Conservation (phyloP, 2,113 vertebrate species). For the Salvelinus namaycush region DNA sequence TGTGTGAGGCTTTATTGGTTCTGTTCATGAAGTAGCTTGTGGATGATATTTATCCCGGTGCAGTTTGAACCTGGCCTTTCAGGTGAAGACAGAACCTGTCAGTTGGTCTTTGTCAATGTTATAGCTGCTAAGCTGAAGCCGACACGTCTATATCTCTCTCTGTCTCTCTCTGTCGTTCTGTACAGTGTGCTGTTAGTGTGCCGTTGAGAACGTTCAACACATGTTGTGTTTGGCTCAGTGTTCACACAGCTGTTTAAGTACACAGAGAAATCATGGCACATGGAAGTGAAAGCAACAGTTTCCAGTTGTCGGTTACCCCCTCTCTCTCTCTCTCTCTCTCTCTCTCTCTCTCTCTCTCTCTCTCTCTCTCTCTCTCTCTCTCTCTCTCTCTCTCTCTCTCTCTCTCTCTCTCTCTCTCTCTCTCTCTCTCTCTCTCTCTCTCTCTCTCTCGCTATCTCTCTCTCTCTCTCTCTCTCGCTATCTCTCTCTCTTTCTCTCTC, state of each 20-base stretch:
- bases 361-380: neutral
- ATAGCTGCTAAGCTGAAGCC: too few species aligned
- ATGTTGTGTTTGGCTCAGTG: neutral
- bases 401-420: neutral
- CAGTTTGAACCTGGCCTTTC: too few species aligned
- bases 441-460: neutral
- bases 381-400: too few species aligned
- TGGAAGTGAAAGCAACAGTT: conserved; percentile 20
- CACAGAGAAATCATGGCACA: conserved; percentile 8
- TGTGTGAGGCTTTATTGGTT: too few species aligned
- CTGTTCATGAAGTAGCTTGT: too few species aligned
- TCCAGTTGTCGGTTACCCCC: neutral
- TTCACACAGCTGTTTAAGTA: neutral
- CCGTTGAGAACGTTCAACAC: neutral
- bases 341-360: conserved; percentile 41
- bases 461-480: too few species aligned
- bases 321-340: conserved; percentile 40
- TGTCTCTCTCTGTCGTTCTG: neutral
- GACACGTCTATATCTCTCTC: too few species aligned
- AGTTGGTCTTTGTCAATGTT: too few species aligned
- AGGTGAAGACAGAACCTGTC: too few species aligned
- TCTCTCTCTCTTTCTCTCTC: too few species aligned
- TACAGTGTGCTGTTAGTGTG: neutral
- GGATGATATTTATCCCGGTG: too few species aligned
- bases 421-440: conserved; percentile 42